A percentile compares a stretch with the other conserved stretches of the same genome.
These are phyloP conservation scores for Pterocles burchelli DNA, from an alignment of 2,113 vertebrate species.

Conservation along the genomic window DNA sequence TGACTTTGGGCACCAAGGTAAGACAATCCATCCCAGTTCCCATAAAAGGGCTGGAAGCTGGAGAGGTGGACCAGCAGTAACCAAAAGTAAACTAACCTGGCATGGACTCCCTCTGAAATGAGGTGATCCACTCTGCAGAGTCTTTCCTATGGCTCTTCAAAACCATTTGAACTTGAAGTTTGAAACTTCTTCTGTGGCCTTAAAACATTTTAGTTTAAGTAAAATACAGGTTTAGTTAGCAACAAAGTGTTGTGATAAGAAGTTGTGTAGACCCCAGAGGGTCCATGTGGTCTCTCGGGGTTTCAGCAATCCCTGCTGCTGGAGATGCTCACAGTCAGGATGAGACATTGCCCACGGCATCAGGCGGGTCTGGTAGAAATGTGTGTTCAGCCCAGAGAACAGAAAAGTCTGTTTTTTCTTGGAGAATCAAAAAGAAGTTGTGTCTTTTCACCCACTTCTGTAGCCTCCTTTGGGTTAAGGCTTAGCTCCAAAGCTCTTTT, in stretches of 20 bases:
- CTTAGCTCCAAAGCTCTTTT: neutral
- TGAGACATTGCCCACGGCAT: neutral
- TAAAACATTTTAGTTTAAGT: neutral
- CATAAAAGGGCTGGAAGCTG: neutral
- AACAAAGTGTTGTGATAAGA: accelerated
- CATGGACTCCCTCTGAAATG: neutral
- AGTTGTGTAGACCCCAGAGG: neutral
- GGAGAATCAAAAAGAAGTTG: neutral
- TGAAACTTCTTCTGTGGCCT: neutral
- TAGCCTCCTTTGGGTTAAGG: neutral
- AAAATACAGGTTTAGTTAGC: neutral
- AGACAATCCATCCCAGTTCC: neutral
- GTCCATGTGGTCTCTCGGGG: neutral
- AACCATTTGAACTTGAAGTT: neutral
- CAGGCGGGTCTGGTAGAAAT: neutral
- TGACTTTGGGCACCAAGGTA: neutral
- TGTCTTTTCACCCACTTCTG: neutral
- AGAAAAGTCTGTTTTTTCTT: neutral
- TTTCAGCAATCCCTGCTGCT: neutral
- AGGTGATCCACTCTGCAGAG: neutral
- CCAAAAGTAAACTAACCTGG: neutral
- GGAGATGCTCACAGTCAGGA: neutral
- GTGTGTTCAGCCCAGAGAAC: neutral
- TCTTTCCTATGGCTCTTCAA: neutral
- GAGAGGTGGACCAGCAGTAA: neutral